phyloP scores from a whole-genome alignment of 2,797 vertebrate genomes.

The Mormyrops boulengeri region DNA sequence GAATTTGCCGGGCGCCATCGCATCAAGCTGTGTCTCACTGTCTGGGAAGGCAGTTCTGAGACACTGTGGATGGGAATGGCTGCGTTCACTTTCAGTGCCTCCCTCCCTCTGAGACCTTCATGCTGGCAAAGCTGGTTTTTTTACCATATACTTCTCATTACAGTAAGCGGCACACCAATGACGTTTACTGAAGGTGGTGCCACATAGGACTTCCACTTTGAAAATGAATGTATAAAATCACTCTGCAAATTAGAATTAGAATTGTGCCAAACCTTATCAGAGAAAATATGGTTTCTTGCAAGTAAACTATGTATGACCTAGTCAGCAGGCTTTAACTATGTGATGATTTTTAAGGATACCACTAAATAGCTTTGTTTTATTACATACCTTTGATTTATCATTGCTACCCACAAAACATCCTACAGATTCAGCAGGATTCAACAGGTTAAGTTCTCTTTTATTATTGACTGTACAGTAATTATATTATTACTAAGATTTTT shows the following conservation, averaged over 20 bases:
- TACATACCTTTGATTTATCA: background rate
- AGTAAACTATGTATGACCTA: background rate
- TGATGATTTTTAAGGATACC: background rate
- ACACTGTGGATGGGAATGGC: background rate
- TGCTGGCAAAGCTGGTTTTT: background rate
- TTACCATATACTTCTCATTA: background rate
- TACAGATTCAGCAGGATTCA: background rate
- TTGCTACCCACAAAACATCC: background rate
- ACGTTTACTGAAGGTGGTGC: background rate
- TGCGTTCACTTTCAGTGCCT: background rate
- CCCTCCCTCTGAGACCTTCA: background rate
- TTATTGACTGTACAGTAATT: background rate
- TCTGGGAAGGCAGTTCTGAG: background rate
- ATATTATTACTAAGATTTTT: background rate
- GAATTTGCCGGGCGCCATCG: background rate
- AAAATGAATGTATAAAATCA: background rate
- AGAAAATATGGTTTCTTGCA: background rate
- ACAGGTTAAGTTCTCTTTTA: background rate
- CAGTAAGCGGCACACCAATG: background rate
- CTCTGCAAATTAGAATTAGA: background rate
- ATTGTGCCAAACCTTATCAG: background rate
- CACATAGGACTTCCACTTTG: background rate
- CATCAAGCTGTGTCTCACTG: background rate
- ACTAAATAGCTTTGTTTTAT: background rate
- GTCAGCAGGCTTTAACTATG: background rate